Conservation (phyloP, 2,888 invertebrate species). For the Drosophila nr. fundita region DNA sequence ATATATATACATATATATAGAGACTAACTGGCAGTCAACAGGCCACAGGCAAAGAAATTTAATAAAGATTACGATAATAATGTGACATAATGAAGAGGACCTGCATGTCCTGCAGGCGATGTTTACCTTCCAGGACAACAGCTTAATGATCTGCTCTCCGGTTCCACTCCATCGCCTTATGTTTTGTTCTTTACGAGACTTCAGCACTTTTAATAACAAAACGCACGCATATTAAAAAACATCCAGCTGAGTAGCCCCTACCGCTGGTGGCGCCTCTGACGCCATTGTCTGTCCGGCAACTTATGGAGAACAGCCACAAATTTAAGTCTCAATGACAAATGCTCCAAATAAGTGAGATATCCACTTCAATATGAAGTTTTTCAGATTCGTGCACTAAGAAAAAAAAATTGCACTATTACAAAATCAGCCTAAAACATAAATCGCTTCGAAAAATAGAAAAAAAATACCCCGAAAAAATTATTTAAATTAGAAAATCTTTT, state of each 20-base stretch:
- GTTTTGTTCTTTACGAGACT: slow-evolving; percentile 14
- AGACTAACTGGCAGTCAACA: slow-evolving; percentile 19
- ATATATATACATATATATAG: no score
- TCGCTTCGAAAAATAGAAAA: background rate
- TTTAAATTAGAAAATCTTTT: background rate
- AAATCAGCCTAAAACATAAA: background rate
- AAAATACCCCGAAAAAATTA: background rate
- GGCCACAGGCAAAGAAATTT: slow-evolving; percentile 14
- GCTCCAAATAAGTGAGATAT: background rate
- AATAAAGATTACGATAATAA: slow-evolving; percentile 38
- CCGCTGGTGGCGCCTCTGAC: slow-evolving; percentile 18
- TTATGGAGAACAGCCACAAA: background rate
- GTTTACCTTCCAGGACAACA: background rate
- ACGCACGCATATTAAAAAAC: slow-evolving; percentile 66
- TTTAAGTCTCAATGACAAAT: background rate
- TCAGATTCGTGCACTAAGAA: background rate
- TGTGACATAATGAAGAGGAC: slow-evolving; percentile 45
- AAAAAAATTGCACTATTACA: background rate
- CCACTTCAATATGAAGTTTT: background rate
- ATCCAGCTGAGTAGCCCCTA: slow-evolving; percentile 43
- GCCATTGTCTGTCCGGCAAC: slow-evolving; percentile 20
- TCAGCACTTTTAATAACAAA: slow-evolving; percentile 53
- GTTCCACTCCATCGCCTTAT: background rate
- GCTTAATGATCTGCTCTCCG: background rate
- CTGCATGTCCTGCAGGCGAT: background rate